A percentile compares a stretch with the other conserved stretches of the same genome.
phyloP scores from a whole-genome alignment of 2,113 vertebrate species.

The Equus przewalskii region DNA sequence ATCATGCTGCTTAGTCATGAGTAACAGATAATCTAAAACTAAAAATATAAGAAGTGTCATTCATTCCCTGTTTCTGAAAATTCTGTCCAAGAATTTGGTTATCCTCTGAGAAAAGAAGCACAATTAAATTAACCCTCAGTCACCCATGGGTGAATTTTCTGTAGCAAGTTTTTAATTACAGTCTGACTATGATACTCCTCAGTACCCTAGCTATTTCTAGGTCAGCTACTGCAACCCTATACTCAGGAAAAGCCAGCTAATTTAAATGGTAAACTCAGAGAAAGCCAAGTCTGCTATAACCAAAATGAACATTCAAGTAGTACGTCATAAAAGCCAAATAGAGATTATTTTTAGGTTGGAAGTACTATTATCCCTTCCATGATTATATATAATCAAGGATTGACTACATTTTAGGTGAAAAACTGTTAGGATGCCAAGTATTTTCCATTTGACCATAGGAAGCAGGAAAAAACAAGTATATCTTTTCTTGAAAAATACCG shows the following conservation, averaged over 20 bases:
- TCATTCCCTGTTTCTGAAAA: constrained; percentile 53
- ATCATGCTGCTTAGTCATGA: background rate
- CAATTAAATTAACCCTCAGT: constrained; percentile 33
- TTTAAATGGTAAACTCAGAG: constrained; percentile 54
- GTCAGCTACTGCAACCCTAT: constrained; percentile 52
- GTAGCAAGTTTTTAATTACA: constrained; percentile 58
- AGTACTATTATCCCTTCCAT: constrained; percentile 62
- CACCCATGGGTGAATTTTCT: constrained; percentile 4
- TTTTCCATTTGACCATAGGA: constrained; percentile 33
- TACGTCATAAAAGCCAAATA: constrained; percentile 48
- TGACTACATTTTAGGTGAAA: constrained; percentile 63
- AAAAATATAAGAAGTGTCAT: background rate
- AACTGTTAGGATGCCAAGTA: background rate
- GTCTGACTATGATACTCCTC: background rate
- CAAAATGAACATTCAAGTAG: constrained; percentile 5
- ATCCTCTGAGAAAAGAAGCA: constrained; percentile 52
- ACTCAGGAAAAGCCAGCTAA: constrained; percentile 59
- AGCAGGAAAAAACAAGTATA: background rate
- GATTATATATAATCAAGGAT: constrained; percentile 76
- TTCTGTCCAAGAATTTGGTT: constrained; percentile 23
- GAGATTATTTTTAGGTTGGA: constrained; percentile 75
- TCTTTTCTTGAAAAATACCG: constrained; percentile 19
- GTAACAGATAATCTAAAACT: constrained; percentile 46
- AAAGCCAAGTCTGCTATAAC: constrained; percentile 20
- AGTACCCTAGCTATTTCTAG: constrained; percentile 56